Evolutionary conservation across 2,797 vertebrate species (phyloP).

Genomic region (Cottoperca gobio): DNA sequence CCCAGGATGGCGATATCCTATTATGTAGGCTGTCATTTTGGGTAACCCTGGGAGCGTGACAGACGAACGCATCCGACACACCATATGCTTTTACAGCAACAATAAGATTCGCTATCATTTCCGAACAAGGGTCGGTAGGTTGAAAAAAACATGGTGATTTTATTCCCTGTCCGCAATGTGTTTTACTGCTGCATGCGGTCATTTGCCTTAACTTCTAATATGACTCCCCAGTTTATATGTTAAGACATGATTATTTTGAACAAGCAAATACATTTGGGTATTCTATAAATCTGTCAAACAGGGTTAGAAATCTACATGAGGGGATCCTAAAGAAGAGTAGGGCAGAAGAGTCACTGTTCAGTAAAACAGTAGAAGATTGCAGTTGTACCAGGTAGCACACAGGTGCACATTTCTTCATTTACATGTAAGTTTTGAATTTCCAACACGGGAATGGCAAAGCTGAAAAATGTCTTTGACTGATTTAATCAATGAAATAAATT

Average conservation of each 20-base stretch:
- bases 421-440: not conserved
- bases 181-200: not conserved
- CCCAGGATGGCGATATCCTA: slow-evolving; percentile 64
- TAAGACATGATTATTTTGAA: not conserved
- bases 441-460: not conserved
- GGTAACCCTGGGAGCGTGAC: slow-evolving; percentile 56
- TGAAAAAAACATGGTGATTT: slow-evolving; percentile 41
- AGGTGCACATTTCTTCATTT: not conserved
- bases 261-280: not conserved
- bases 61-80: slow-evolving; percentile 49
- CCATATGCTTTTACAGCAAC: slow-evolving; percentile 57
- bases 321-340: not conserved
- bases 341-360: not conserved
- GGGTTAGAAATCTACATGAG: not conserved
- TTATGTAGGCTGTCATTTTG: slow-evolving; percentile 75
- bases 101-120: slow-evolving; percentile 52
- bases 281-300: not conserved
- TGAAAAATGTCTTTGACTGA: not conserved
- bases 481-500: not conserved
- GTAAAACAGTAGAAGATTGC: not conserved
- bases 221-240: slow-evolving; percentile 2
- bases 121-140: slow-evolving; percentile 48
- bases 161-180: not conserved
- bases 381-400: not conserved
- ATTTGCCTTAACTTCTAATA: slow-evolving; percentile 8